These are phyloP conservation scores for Tricholaema leucomelas DNA, from an alignment of 2,113 vertebrate genomes.

Conservation along the genomic window DNA sequence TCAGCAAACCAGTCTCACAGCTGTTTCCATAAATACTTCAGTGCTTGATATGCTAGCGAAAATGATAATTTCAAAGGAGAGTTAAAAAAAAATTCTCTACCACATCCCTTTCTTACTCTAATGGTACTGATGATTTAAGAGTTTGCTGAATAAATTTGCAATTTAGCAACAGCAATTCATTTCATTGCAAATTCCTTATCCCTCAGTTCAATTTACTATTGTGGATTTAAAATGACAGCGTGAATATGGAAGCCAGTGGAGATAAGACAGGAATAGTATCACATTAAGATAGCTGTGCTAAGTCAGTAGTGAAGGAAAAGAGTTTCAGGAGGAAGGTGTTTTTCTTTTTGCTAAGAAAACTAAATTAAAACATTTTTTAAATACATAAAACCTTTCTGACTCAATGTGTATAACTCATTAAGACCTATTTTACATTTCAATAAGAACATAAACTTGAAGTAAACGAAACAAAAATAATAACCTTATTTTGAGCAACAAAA, in stretches of 20 bases:
- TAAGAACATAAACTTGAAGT: not conserved
- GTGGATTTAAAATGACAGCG: not conserved
- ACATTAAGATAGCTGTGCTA: not conserved
- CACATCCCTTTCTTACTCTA: not conserved
- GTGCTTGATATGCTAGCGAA: not conserved
- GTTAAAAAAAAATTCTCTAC: not conserved
- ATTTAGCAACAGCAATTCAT: not conserved
- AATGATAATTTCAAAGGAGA: not conserved
- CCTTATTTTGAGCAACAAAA: not conserved
- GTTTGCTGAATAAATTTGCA: not conserved
- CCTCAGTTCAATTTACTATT: not conserved
- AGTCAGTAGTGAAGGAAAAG: not conserved
- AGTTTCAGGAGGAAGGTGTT: not conserved
- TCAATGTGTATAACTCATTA: not conserved
- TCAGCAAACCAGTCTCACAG: not conserved
- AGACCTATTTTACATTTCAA: not conserved
- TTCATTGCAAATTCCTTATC: not conserved
- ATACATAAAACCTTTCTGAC: not conserved
- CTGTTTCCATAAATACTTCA: not conserved
- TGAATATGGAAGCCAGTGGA: not conserved
- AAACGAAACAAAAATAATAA: not conserved
- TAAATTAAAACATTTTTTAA: not conserved
- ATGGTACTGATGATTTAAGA: not conserved
- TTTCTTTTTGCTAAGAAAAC: not conserved
- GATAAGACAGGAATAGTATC: not conserved